phyloP scores from a whole-genome alignment of 2,113 vertebrate genomes.

The Pangasianodon hypophthalmus region DNA sequence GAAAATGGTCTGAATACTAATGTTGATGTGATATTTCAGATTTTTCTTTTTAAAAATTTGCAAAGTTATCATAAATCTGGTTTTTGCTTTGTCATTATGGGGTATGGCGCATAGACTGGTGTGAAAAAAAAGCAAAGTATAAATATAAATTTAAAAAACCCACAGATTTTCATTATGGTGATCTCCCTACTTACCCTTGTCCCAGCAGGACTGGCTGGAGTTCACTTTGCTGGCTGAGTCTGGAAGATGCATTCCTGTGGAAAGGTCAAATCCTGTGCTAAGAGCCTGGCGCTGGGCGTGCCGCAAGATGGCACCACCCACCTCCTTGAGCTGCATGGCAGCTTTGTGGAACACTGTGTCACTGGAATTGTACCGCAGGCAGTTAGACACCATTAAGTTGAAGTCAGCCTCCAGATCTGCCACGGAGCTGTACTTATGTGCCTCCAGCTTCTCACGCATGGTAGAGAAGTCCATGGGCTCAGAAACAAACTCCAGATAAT shows the following conservation, averaged over 20 bases:
- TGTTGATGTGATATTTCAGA: too few relatives aligned
- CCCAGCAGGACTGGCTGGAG: conserved; percentile 92
- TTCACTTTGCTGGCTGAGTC: conserved; percentile 84
- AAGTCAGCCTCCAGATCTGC: conserved; percentile 95
- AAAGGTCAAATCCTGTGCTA: conserved; percentile 87
- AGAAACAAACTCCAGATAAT: conserved; percentile 98
- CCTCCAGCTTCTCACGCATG: conserved; percentile 93
- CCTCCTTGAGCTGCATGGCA: conserved; percentile 87
- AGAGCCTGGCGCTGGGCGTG: conserved; percentile 91
- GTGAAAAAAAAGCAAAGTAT: too few relatives aligned
- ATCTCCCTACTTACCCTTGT: conserved; percentile 82
- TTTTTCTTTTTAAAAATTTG: too few relatives aligned
- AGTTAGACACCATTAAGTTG: conserved; percentile 97
- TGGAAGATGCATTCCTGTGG: conserved; percentile 88
- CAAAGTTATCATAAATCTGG: too few relatives aligned
- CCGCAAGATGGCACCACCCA: conserved; percentile 89
- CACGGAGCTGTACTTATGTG: conserved; percentile 88
- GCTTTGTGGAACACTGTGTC: conserved; percentile 96
- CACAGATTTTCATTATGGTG: too few relatives aligned
- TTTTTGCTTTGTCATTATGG: too few relatives aligned
- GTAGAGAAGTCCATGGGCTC: conserved; percentile 99
- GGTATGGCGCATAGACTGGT: too few relatives aligned
- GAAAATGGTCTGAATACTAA: too few relatives aligned
- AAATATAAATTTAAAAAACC: too few relatives aligned
- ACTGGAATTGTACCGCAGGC: conserved; percentile 97